Percentiles rank a stretch among this genome's conserved stretches.
phyloP scores from a whole-genome alignment of 2,888 invertebrate species.

The Ophion ventricosus region DNA sequence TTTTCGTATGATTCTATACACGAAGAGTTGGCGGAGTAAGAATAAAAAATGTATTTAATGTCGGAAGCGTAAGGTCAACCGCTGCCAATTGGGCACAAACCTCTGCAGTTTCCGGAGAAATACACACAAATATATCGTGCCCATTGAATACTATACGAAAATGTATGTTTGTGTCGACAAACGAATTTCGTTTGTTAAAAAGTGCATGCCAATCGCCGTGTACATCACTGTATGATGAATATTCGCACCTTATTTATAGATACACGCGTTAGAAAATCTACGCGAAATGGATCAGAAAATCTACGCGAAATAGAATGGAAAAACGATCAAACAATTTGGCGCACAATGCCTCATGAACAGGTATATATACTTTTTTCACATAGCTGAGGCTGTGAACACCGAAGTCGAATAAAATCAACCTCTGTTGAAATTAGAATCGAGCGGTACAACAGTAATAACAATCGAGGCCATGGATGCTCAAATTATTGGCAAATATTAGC shows the following conservation, averaged over 20 bases:
- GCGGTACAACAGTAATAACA: slow-evolving; percentile 58
- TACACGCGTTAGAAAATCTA: slow-evolving; percentile 2
- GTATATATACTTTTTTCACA: neutral
- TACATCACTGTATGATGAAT: slow-evolving; percentile 29
- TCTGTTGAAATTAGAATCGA: slow-evolving; percentile 72
- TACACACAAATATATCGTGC: slow-evolving; percentile 37
- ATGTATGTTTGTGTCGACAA: slow-evolving; percentile 51
- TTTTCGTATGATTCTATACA: neutral
- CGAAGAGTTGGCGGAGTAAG: neutral
- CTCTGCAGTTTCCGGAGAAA: slow-evolving; percentile 25
- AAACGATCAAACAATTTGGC: neutral
- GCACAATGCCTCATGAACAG: neutral
- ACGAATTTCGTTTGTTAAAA: slow-evolving; percentile 36
- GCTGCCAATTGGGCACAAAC: slow-evolving; percentile 20
- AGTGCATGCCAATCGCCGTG: slow-evolving; percentile 22
- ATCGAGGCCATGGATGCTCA: slow-evolving; percentile 62
- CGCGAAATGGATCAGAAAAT: slow-evolving; percentile 9
- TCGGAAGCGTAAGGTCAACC: slow-evolving; percentile 6
- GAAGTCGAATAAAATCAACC: slow-evolving; percentile 84
- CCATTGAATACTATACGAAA: slow-evolving; percentile 54
- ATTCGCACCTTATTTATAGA: slow-evolving; percentile 29
- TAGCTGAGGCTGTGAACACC: slow-evolving; percentile 73
- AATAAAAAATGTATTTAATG: slow-evolving; percentile 17
- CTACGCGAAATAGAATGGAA: neutral
- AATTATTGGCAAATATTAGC: slow-evolving; percentile 70